Evolutionary conservation across 37 sponge, comb jelly and placozoan species (phyloP).

Genomic region (Halisarca cf. caerulea): DNA sequence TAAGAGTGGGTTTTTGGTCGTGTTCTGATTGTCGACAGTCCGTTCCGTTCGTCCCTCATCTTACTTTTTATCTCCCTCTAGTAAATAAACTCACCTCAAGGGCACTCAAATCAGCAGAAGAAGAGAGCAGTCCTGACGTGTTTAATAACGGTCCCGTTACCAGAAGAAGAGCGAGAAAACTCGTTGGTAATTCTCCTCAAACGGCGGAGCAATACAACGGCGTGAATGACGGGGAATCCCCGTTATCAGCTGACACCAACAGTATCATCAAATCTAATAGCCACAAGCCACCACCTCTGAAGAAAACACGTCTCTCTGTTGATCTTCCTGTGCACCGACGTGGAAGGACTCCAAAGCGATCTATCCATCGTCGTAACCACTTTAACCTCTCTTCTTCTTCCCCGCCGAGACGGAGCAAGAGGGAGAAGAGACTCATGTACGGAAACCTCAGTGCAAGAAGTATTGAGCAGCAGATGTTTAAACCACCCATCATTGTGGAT

Average conservation of each 20-base stretch:
- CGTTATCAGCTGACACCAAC: background rate
- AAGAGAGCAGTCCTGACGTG: too few species aligned
- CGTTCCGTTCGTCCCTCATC: too few species aligned
- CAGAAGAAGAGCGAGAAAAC: too few species aligned
- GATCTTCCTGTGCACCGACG: background rate
- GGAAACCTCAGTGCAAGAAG: slow-evolving; percentile 56
- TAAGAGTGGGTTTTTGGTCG: too few species aligned
- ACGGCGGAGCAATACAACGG: too few species aligned
- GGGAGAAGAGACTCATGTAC: slow-evolving; percentile 73
- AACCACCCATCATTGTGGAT: slow-evolving; percentile 17
- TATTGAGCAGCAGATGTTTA: slow-evolving; percentile 52
- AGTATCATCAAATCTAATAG: background rate
- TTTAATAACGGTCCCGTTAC: too few species aligned
- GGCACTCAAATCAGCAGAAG: too few species aligned
- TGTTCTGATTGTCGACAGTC: too few species aligned
- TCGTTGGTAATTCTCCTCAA: too few species aligned
- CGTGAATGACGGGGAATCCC: slow-evolving; percentile 11
- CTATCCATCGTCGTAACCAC: background rate
- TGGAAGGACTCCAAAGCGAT: too few species aligned
- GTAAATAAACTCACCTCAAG: too few species aligned
- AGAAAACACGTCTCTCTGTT: background rate
- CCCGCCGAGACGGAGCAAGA: slow-evolving; percentile 48
- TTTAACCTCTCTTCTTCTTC: background rate
- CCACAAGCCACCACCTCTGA: background rate
- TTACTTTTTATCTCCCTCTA: too few species aligned